Evolutionary conservation across 2,113 vertebrate species (phyloP).

Genomic region (Pyxicephalus adspersus): DNA sequence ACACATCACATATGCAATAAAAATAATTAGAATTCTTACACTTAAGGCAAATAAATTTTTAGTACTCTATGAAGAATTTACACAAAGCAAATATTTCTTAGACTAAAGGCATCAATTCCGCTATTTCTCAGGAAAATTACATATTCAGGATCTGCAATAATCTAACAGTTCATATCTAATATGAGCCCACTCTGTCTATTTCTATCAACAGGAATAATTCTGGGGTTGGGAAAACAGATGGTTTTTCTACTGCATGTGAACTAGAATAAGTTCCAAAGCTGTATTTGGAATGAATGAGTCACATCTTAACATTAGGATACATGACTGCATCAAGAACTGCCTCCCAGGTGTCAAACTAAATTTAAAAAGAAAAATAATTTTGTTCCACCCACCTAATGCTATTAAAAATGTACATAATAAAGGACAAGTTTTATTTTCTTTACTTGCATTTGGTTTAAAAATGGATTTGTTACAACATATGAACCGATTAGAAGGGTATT

Average conservation of each 20-base stretch:
- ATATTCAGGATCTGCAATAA: slow-evolving; percentile 15
- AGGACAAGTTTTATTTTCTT: slow-evolving; percentile 27
- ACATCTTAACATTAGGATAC: slow-evolving; percentile 35
- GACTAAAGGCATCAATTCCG: background rate
- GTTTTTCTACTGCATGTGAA: slow-evolving; percentile 24
- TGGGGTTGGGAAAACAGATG: slow-evolving; percentile 12
- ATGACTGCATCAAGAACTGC: slow-evolving; percentile 38
- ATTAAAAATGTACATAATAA: slow-evolving; percentile 36
- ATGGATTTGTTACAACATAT: slow-evolving; percentile 13
- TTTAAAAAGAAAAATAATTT: slow-evolving; percentile 36
- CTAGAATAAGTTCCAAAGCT: slow-evolving; percentile 24
- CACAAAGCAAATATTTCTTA: background rate
- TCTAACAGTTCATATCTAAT: slow-evolving; percentile 23
- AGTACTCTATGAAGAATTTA: background rate
- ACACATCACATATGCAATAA: background rate
- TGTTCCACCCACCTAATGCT: slow-evolving; percentile 21
- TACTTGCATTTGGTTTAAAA: slow-evolving; percentile 14
- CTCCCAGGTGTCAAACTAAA: slow-evolving; percentile 53
- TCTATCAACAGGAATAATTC: slow-evolving; percentile 8
- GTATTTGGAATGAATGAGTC: slow-evolving; percentile 49
- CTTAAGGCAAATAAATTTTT: slow-evolving; percentile 27
- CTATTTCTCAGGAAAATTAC: background rate
- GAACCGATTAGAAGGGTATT: slow-evolving; percentile 30
- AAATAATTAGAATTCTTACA: slow-evolving; percentile 21
- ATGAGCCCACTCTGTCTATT: slow-evolving; percentile 45